Percentiles rank a stretch among this genome's conserved stretches.
Evolutionary conservation across 2,797 vertebrate genomes (phyloP).

Genomic region (Acanthornis magna): DNA sequence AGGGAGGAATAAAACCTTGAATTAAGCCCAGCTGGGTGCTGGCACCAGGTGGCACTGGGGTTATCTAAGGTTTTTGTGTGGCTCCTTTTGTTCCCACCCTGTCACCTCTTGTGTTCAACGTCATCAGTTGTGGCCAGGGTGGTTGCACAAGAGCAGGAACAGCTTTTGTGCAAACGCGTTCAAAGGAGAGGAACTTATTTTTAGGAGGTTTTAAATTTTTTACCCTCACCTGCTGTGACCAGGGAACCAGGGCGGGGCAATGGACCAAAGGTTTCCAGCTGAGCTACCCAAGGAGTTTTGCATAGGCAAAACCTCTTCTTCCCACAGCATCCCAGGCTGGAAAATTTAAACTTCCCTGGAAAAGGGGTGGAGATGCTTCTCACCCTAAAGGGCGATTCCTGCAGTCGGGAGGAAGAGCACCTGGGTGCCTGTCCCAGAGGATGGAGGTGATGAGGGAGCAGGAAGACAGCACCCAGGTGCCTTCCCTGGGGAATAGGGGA

Average conservation of each 20-base stretch:
- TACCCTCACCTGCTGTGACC: background rate
- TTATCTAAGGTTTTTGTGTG: background rate
- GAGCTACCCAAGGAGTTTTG: background rate
- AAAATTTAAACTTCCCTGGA: background rate
- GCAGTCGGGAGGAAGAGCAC: background rate
- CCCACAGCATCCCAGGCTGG: background rate
- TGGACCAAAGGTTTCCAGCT: background rate
- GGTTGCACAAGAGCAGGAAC: background rate
- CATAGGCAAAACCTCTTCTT: background rate
- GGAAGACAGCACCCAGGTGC: background rate
- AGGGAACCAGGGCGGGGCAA: background rate
- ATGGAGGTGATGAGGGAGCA: background rate
- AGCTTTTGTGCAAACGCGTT: background rate
- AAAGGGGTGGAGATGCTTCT: background rate
- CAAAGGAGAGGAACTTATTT: background rate
- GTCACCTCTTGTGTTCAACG: rapidly evolving
- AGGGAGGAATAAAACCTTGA: background rate
- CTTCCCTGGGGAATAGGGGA: background rate
- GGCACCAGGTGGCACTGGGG: background rate
- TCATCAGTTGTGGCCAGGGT: rapidly evolving
- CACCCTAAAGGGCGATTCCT: background rate
- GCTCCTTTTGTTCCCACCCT: background rate
- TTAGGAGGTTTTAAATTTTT: background rate
- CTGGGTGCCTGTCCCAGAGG: background rate
- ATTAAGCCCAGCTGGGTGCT: background rate